Evolutionary conservation across 2,797 vertebrate genomes (phyloP).

Genomic region (Pseudochromis fuscus): DNA sequence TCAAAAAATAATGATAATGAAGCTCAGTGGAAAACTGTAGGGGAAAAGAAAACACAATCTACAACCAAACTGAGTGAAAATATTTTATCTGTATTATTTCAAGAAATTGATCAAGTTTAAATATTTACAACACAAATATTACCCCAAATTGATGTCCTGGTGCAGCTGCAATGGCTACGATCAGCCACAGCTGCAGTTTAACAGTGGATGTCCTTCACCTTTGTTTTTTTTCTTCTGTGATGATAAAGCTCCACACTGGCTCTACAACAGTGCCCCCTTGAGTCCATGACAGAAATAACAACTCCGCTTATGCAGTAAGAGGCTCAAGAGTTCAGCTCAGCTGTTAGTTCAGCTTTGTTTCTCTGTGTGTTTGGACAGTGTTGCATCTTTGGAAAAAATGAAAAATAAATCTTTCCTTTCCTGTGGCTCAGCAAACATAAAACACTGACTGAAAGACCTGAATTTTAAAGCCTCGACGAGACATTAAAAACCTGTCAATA

Average conservation of each 20-base stretch:
- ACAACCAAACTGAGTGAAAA: neutral
- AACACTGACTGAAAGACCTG: neutral
- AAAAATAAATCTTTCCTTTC: neutral
- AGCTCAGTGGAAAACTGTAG: neutral
- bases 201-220: neutral
- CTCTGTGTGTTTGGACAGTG: neutral
- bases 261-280: slow-evolving; percentile 74
- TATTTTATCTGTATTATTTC: neutral
- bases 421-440: neutral
- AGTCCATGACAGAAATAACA: slow-evolving; percentile 51
- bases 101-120: neutral
- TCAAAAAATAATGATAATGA: no score
- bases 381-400: neutral
- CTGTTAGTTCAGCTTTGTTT: no score
- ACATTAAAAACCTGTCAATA: neutral
- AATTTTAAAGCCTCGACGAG: neutral
- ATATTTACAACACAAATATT: neutral
- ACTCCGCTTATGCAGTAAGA: neutral
- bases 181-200: neutral
- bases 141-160: neutral
- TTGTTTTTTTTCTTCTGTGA: slow-evolving; percentile 14
- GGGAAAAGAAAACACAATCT: neutral
- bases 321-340: neutral
- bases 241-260: slow-evolving; percentile 11
- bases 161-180: neutral